Evolutionary conservation across 2,888 invertebrate genomes (phyloP).

Genomic region (Ecliptopera silaceata): DNA sequence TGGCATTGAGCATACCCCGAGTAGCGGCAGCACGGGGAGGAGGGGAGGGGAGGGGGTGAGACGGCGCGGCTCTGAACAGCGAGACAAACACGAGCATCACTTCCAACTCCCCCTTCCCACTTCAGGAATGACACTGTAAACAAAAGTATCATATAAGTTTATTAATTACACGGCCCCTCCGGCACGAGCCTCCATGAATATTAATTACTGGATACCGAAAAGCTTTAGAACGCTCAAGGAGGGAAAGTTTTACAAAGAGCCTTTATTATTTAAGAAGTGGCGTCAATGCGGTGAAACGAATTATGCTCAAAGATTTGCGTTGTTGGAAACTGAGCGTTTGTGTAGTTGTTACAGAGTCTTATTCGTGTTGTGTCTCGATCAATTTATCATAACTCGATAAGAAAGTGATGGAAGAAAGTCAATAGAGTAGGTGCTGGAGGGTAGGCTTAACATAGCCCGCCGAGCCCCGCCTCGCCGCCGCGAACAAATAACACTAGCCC

Average conservation of each 20-base stretch:
- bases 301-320: constrained; percentile 56
- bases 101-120: constrained; percentile 51
- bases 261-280: constrained; percentile 82
- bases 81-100: constrained; percentile 47
- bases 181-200: constrained; percentile 81
- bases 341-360: constrained; percentile 40
- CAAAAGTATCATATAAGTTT: constrained; percentile 84
- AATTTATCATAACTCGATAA: constrained; percentile 80
- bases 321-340: constrained; percentile 49
- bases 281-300: constrained; percentile 75
- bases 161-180: constrained; percentile 82
- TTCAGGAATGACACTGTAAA: constrained; percentile 80
- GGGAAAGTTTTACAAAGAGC: constrained; percentile 83
- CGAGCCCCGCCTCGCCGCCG: constrained; percentile 51
- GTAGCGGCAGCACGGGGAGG: constrained; percentile 27
- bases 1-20: constrained; percentile 23
- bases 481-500: constrained; percentile 57
- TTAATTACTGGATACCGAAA: constrained; percentile 82
- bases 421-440: constrained; percentile 79
- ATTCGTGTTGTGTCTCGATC: constrained; percentile 42
- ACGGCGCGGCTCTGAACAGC: constrained; percentile 7
- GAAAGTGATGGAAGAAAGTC: constrained; percentile 82
- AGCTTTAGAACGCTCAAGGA: constrained; percentile 82
- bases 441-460: constrained; percentile 66
- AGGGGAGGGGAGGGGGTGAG: constrained; percentile 12